Evolutionary conservation across 1,140 invertebrate species (phyloP), one percentile per base, ranked within the genome.

Genomic region (Galleria mellonella): DNA sequence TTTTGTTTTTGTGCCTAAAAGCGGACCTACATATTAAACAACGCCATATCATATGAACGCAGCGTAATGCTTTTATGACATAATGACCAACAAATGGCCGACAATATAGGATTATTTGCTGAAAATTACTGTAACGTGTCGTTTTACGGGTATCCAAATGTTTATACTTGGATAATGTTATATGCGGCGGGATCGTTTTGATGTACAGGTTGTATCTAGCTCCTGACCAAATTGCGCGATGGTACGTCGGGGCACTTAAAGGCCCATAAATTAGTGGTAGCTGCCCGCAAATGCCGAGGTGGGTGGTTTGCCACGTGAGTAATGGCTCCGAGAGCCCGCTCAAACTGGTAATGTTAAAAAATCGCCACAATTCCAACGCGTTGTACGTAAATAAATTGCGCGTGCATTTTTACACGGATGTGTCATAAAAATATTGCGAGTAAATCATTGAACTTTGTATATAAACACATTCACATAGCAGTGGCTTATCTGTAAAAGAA

Each of bases 271-370:
- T 83, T 83, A 79, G 67, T 54, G 55, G 62, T 52, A 56, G 71
- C 65, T 75, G 66, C 61, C 78, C 78, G 62, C 75, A 72, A 75
- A 77, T 55, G 67, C 63, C 65, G 63, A 77, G 73, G 70, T 79
- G 67, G 74, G 71, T 67, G 74, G 68, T 72, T 71, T 55, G 49
- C 60, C 58, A 58, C 62, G 74, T 82, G 75, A 83, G 41, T 83
- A 79, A 83, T 83, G 72, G 78, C 56, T 59, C 62, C 45, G 52
- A 58, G 66, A 66, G 63, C 58, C 64, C 58, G 57, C 54, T 55
- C 62, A 62, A 47, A 43, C 55, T 49, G 40, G 58, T 62, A 66
- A 76, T 70, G 66, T 62, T 61, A 81, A 81, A 81, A 79, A 75
- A 68, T 62, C 43, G 17, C 17, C 17, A 32, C 48, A 44, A 51